A percentile compares a stretch with the other conserved stretches of the same genome.
phyloP scores from a whole-genome alignment of 2,797 vertebrate species.

The Geotrypetes seraphini region DNA sequence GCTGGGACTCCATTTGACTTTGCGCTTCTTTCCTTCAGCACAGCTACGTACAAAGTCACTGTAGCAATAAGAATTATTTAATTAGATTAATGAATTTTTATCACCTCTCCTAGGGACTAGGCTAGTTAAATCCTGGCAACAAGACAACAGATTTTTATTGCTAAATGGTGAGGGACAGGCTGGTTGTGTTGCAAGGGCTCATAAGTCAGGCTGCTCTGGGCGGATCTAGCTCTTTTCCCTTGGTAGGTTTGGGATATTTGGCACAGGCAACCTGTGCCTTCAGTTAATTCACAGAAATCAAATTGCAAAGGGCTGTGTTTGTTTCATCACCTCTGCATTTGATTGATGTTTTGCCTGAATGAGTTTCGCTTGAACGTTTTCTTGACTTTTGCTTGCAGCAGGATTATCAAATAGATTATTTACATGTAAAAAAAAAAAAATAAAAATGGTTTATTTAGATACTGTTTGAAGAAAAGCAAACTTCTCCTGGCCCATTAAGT shows the following conservation, averaged over 20 bases:
- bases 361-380: conserved; percentile 42
- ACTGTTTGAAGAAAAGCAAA: too few species aligned
- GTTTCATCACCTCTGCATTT: conserved; percentile 11
- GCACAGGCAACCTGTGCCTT: conserved; percentile 65
- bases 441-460: too few species aligned
- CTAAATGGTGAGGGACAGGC: conserved; percentile 63
- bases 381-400: conserved; percentile 23
- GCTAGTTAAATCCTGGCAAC: conserved; percentile 85
- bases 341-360: conserved; percentile 18
- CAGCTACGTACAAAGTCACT: conserved; percentile 90
- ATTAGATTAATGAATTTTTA: conserved; percentile 99
- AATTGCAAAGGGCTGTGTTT: conserved; percentile 49
- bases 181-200: conserved; percentile 46
- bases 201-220: conserved; percentile 68
- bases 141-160: conserved; percentile 96
- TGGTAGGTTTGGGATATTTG: conserved; percentile 50
- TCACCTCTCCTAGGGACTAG: conserved; percentile 82
- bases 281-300: conserved; percentile 57
- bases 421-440: too few species aligned
- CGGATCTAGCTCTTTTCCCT: conserved; percentile 67
- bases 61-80: conserved; percentile 98
- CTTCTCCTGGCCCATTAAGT: too few species aligned
- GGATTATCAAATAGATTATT: conserved; percentile 16
- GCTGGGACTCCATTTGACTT: conserved; percentile 94
- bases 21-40: conserved; percentile 97